Base-by-base conservation (phyloP, 2,113 vertebrate genomes). In the Oryzias curvinotus region DNA sequence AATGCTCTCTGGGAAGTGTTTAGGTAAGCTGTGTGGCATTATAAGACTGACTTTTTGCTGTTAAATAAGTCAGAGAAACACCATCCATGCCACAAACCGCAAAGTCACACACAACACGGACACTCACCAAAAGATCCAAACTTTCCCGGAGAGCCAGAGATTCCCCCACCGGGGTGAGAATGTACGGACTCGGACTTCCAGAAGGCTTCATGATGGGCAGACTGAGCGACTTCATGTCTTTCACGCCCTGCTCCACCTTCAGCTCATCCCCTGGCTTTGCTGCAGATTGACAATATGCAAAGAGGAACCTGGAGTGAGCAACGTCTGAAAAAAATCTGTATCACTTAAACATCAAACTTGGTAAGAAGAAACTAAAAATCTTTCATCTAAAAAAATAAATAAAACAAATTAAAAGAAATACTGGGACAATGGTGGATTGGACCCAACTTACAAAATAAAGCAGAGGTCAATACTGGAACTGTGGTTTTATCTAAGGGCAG, bases 181-280 rank as follows among this genome's bases (percentile, higher is more conserved):
- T 91, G 67, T 87, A 85, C 0, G 91, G 36, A 0, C 90, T 89
- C 70, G 85, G 65, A 1, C 75, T 54, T 1, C 67, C 79, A 0
- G 88, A 80, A 6, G 86, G 86, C 71, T 91, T 93, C 90, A 95
- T 91, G 84, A 93, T 91, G 52, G 96, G 96, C 65, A 98, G 82
- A 62, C 95, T 95, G 73, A 93, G 85, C 0, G 93, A 94, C 48
- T 92, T 90, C 75, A 93, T 62, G 6, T 97, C 96, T 71, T 93
- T 91, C 26, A 95, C 92, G 0, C 91, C 89, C 82, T 96, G 93
- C 52, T 96, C 97, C 87, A 96, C 94, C 78, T 95, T 95, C 77
- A 94, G 89, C 80, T 98, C 96, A 0, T 94, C 92, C 1, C 95
- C 95, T 0, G 93, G 93, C 52, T 95, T 96, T 49, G 95, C 96